A percentile compares a stretch with the other conserved stretches of the same genome.
These are phyloP conservation scores for Tachysurus fulvidraco DNA, from an alignment of 2,113 vertebrate species.

Conservation along the genomic window DNA sequence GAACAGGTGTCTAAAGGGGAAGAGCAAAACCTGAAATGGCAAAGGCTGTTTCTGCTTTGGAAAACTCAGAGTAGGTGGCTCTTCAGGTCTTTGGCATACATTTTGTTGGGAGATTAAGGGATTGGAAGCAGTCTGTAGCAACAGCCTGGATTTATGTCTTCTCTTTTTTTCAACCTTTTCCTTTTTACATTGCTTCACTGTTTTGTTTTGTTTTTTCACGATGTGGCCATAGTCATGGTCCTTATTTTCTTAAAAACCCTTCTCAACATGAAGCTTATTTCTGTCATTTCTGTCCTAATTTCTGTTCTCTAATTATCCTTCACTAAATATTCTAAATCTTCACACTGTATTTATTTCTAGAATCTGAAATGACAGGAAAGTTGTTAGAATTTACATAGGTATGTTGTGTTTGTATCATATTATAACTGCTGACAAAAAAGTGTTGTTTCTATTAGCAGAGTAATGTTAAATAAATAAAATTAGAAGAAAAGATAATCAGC, in stretches of 20 bases:
- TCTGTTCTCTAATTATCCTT: background rate
- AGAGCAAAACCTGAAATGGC: slow-evolving; percentile 17
- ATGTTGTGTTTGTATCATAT: background rate
- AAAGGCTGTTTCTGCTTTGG: slow-evolving; percentile 15
- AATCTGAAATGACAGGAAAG: background rate
- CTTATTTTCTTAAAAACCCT: background rate
- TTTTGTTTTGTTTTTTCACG: background rate
- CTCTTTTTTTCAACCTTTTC: background rate
- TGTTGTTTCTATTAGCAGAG: background rate
- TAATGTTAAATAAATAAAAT: background rate
- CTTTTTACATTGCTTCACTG: background rate
- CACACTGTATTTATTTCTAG: background rate
- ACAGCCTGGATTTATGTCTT: slow-evolving; percentile 1
- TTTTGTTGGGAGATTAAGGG: slow-evolving; percentile 16
- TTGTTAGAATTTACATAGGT: background rate
- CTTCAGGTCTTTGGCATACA: slow-evolving; percentile 19
- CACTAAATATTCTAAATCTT: background rate
- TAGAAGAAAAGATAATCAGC: slow-evolving; percentile 6
- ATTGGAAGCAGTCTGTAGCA: background rate
- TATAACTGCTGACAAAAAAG: background rate
- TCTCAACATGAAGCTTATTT: background rate
- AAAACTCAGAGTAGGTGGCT: slow-evolving; percentile 6
- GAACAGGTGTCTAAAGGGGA: slow-evolving; percentile 65
- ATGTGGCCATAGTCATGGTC: background rate
- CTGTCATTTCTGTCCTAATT: background rate